Evolutionary conservation across 1,140 invertebrate genomes (phyloP).

Genomic region (Diplogasteroides magnus): DNA sequence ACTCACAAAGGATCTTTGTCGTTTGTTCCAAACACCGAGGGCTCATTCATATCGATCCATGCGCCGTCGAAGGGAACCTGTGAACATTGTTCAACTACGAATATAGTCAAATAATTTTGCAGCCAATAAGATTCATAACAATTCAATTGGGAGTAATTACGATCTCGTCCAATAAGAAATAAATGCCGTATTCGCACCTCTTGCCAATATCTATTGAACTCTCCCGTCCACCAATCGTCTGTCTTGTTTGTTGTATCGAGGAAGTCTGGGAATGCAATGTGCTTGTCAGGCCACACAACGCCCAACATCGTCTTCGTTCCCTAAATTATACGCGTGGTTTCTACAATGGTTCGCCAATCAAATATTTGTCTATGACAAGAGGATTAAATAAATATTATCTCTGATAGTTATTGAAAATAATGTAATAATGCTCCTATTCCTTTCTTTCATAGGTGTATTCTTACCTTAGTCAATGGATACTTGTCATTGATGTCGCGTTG

Average conservation of each 20-base stretch:
- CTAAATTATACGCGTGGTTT: not conserved
- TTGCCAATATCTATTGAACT: slow-evolving; percentile 26
- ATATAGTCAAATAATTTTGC: not conserved
- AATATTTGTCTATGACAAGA: slow-evolving; percentile 32
- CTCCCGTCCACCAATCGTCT: slow-evolving; percentile 31
- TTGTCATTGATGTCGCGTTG: too few relatives aligned
- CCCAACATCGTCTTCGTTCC: slow-evolving; percentile 29
- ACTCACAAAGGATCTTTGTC: too few relatives aligned
- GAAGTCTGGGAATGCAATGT: slow-evolving; percentile 54
- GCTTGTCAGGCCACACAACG: slow-evolving; percentile 51
- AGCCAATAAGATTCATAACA: not conserved
- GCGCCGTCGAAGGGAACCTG: slow-evolving; percentile 42
- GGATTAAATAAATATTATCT: slow-evolving; percentile 26
- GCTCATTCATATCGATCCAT: slow-evolving; percentile 47
- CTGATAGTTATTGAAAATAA: slow-evolving; percentile 37
- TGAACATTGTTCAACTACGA: too few relatives aligned
- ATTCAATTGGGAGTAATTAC: not conserved
- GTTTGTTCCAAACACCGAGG: slow-evolving; percentile 34
- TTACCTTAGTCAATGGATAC: not conserved
- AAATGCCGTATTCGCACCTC: too few relatives aligned
- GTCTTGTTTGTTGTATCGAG: slow-evolving; percentile 34
- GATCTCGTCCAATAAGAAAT: not conserved
- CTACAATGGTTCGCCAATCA: slow-evolving; percentile 26
- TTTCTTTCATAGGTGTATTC: not conserved
- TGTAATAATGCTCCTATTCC: slow-evolving; percentile 11